These are phyloP conservation scores for Chionis minor DNA, from an alignment of 2,113 vertebrate species.

Conservation along the genomic window DNA sequence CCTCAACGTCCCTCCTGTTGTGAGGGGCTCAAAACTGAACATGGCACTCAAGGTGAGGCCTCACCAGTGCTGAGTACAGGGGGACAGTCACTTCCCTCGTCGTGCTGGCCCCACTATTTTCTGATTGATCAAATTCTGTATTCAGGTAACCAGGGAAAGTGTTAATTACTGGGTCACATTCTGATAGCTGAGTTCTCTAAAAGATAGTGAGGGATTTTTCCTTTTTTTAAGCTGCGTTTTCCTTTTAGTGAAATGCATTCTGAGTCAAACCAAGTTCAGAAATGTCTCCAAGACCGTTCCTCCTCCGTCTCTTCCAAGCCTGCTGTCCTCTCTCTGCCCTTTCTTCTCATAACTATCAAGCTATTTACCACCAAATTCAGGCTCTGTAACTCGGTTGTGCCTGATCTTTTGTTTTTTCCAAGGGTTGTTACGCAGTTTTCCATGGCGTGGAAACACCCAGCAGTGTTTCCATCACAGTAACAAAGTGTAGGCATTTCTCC, in stretches of 20 bases:
- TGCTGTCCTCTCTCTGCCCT: not conserved
- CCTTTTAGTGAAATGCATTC: not conserved
- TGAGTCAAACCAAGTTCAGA: not conserved
- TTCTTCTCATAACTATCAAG: not conserved
- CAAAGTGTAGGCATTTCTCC: not conserved
- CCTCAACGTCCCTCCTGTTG: not conserved
- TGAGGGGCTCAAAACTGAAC: not conserved
- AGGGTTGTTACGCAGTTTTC: not conserved
- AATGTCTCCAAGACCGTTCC: not conserved
- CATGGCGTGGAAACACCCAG: fast-evolving
- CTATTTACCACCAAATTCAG: not conserved
- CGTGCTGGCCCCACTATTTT: not conserved
- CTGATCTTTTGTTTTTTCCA: not conserved
- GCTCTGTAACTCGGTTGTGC: not conserved
- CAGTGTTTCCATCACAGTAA: not conserved
- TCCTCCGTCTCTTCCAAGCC: not conserved
- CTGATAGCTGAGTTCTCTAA: not conserved
- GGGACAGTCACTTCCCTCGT: not conserved
- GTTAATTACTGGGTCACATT: not conserved
- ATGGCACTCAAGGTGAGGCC: not conserved
- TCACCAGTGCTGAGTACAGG: not conserved
- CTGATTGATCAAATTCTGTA: not conserved
- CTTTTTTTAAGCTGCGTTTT: not conserved
- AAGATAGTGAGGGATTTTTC: not conserved
- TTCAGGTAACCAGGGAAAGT: not conserved